Conservation (phyloP, 2,113 vertebrate genomes). For the Progne subis region DNA sequence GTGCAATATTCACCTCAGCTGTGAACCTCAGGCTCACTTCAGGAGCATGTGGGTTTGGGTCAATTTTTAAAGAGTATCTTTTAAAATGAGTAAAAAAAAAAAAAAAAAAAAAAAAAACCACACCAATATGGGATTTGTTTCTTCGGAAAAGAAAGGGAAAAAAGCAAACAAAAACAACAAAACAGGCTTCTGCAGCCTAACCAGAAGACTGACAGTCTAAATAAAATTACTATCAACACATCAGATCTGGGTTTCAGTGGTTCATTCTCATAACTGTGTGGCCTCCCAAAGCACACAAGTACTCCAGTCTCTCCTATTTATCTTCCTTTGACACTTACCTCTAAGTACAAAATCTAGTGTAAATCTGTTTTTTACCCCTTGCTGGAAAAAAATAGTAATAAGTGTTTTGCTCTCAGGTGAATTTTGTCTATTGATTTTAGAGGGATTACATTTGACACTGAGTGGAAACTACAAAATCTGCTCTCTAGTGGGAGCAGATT, state of each 20-base stretch:
- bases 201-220: neutral
- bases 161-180: neutral
- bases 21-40: neutral
- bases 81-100: neutral
- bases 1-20: neutral
- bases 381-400: neutral
- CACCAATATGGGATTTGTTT: neutral
- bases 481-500: neutral
- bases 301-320: neutral
- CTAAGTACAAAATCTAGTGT: neutral
- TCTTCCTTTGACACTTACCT: neutral
- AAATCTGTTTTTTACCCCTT: neutral
- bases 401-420: neutral
- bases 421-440: neutral
- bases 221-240: neutral
- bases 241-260: neutral
- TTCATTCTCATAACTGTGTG: neutral
- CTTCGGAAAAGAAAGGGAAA: neutral
- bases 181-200: neutral
- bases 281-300: neutral
- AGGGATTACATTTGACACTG: neutral
- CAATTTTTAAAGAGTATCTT: neutral
- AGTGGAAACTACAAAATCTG: neutral
- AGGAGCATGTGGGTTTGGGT: neutral
- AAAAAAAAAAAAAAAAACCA: neutral